Evolutionary conservation across 2,113 vertebrate genomes (phyloP), one percentile per base, ranked within the genome.

Genomic region (Macrotus californicus): DNA sequence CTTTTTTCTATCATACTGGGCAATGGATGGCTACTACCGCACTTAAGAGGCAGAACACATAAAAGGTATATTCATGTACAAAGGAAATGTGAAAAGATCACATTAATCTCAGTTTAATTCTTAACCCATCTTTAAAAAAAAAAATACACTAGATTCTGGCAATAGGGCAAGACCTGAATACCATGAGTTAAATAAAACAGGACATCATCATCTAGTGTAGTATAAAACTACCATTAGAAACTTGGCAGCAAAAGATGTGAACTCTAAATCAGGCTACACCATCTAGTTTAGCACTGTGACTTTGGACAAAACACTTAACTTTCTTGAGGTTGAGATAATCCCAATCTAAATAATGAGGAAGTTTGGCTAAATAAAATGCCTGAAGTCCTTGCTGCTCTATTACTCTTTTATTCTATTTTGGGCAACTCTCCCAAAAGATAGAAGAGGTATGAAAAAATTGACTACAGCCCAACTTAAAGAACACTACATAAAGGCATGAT

Each of bases 101-200:
- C 66, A 84, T 90, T 90, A 73, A 94, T 80, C 82, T 91, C 7
- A n/a, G 4, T 93, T 95, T 87, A 75, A 76, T 77, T 90, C 46
- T 75, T 89, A 22, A 95, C 80, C 16, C 80, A 46, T n/a, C 13
- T 87, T 86, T 80, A 46, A 94, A 75, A 75, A 39, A 64, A 70
- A 61, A 73, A 77, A 39, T 6, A 76, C 10, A 69, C 6, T 77
- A 41, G 19, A 94, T 90, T 79, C 91, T 80, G 41, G 24, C 41
- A 94, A 89, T 4, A 52, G 8, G 81, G 48, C 26, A 86, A 69
- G 48, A 75, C 6, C 75, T 66, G 5, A 31, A 94, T 70, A 83
- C 29, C 31, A 41, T 36, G 24, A 52, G 39, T 81, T 85, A 89
- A 88, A 77, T 85, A 89, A 88, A 77, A 50, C 12, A 48, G 24